phyloP scores from a whole-genome alignment of 2,797 vertebrate genomes.

The Taeniopygia guttata region DNA sequence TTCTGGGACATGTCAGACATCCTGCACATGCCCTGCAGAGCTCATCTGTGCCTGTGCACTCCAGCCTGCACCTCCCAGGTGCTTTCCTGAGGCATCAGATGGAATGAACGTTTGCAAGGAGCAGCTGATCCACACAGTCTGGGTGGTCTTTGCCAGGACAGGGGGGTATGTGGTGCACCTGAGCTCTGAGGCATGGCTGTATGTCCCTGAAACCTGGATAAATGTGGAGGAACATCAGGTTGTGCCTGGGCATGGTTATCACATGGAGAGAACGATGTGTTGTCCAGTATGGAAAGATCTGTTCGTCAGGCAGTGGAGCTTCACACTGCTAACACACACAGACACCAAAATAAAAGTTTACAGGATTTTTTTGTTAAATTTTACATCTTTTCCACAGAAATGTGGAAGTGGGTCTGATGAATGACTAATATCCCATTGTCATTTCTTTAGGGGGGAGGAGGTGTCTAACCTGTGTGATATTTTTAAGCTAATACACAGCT shows the following conservation, averaged over 20 bases:
- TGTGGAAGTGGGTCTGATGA: not conserved
- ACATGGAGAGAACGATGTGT: rapidly evolving
- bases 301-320: not conserved
- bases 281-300: not conserved
- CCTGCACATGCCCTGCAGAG: not conserved
- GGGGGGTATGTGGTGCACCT: not conserved
- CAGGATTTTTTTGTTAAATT: not conserved
- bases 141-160: not conserved
- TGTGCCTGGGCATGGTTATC: not conserved
- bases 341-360: not conserved
- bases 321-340: not conserved
- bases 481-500: not conserved
- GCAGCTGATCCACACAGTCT: not conserved
- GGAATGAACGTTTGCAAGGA: not conserved
- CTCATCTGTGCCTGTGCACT: not conserved
- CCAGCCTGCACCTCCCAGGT: not conserved
- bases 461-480: not conserved
- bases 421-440: not conserved
- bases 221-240: not conserved
- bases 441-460: not conserved
- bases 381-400: not conserved
- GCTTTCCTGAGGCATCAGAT: not conserved
- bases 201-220: not conserved
- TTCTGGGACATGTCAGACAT: not conserved
- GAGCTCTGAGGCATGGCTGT: not conserved